Evolutionary conservation across 2,797 vertebrate species (phyloP), one percentile per base, ranked within the genome.

Genomic region (Catostomus latipinnis): DNA sequence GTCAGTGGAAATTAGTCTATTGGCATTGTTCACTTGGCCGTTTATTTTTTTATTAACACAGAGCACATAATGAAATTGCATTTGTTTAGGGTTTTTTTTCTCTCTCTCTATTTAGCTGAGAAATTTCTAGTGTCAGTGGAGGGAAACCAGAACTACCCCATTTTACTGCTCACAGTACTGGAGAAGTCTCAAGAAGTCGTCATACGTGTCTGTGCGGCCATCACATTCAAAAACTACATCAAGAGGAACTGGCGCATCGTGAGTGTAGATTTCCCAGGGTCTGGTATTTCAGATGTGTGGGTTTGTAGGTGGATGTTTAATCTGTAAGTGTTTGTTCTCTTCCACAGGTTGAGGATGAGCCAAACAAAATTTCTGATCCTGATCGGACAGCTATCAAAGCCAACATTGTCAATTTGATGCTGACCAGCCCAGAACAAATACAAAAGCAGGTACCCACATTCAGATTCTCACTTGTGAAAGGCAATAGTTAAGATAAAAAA

Each of bases 191-290:
- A 98, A 85, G 97, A 99, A 85, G 96, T 93, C 16, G 97, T 99
- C 81, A 98, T 99, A 80, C 95, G 98, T 80, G 97, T 99, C 49
- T 99, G 98, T 89, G 94, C 98, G 34, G 98, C 97, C 61, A 97
- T 99, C 75, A 99, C 97, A 0, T 99, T 99, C 91, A 99, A 99
- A 91, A 99, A 99, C 86, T 99, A 98, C 85, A 98, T 99, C 87
- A 99, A 99, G 92, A 97, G 98, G 90, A 99, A 99, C 90, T 99
- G 98, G 98, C 96, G 97, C 89, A 93, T 98, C 90, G 98, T 99
- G 92, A 93, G 98, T 97, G 22, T 52, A 8, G 18, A 34, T 34
- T 34, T 34, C 34, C 34, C 34, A 34, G 34, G 34, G 34, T 34
- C 34, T 34, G 4, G 34, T 34, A 34, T 34, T 34, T 34, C 34